Evolutionary conservation across 2,113 vertebrate genomes (phyloP).

Genomic region (Plecotus auritus): DNA sequence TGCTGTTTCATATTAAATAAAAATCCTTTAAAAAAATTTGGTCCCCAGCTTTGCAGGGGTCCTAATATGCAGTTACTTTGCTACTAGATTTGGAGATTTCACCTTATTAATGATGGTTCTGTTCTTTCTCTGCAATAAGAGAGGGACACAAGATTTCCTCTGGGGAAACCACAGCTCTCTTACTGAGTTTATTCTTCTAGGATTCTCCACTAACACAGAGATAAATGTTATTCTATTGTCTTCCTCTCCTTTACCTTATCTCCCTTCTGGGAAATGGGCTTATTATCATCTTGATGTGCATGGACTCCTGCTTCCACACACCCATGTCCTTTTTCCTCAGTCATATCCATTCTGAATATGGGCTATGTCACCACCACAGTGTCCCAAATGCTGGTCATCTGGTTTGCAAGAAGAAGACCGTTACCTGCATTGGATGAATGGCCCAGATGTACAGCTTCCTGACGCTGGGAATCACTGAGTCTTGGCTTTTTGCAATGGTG

Average conservation of each 20-base stretch:
- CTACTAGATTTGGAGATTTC: not conserved
- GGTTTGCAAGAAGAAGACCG: not conserved
- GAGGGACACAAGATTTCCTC: conserved; percentile 33
- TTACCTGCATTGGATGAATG: conserved; percentile 42
- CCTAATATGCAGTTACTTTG: not conserved
- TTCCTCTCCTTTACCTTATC: conserved; percentile 47
- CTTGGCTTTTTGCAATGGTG: conserved; percentile 58
- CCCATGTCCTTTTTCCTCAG: conserved; percentile 53
- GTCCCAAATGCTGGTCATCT: conserved; percentile 40
- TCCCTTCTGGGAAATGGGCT: conserved; percentile 51
- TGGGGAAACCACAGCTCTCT: conserved; percentile 53
- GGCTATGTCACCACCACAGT: conserved; percentile 58
- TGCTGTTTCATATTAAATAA: not conserved
- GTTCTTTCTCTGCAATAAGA: not conserved
- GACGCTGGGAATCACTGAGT: conserved; percentile 62
- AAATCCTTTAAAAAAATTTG: not conserved
- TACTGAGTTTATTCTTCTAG: conserved; percentile 39
- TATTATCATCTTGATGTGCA: conserved; percentile 43
- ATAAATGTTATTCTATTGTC: conserved; percentile 32
- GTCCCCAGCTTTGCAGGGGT: not conserved
- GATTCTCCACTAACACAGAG: conserved; percentile 33
- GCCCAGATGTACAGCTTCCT: conserved; percentile 67
- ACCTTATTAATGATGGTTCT: not conserved
- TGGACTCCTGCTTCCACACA: conserved; percentile 49
- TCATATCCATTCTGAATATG: conserved; percentile 58